Evolutionary conservation across 1,140 invertebrate species (phyloP), one percentile per base, ranked within the genome.

Genomic region (Chironomus tepperi): DNA sequence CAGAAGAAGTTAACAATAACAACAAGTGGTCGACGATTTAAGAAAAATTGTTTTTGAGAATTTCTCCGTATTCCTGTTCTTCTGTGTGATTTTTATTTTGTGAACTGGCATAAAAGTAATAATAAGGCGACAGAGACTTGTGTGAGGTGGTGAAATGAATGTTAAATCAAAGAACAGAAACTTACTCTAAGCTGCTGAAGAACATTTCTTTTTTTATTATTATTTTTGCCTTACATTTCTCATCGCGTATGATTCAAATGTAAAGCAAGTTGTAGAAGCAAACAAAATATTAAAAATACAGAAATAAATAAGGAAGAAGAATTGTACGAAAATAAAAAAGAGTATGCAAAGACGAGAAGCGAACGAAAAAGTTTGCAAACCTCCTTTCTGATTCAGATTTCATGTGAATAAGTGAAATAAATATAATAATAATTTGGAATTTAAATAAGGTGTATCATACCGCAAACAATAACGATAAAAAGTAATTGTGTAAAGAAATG

Each of bases 381-480:
- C 24, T 34, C 24, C 24, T 34, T 34, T 34, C 24, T 34, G 24
- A 34, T 34, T 34, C 24, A 34, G 24, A 34, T 34, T 34, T 34
- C 24, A 34, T 34, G 24, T 34, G 24, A 34, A 47, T 47, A 47
- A 47, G 15, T n/a, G 47, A 57, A 57, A 57, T n/a, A 15, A 9
- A 15, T 10, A 47, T 3, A 47, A 47, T 47, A 57, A 70, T 21
- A 19, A 19, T 70, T 70, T 70, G 65, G 65, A 70, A 70, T 70
- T 70, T 70, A 70, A 70, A 70, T 70, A 70, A 70, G 65, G 65
- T 21, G 65, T 21, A 70, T 70, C 65, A 21, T 70, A 70, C 19
- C n/a, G 7, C 19, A 70, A 70, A 70, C 19, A 70, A 70, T 19
- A 70, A 70, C 19, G 65, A 70, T 70, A 70, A 70, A 70, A 70